Conservation (phyloP, 2,797 vertebrate genomes). For the Acrossocheilus fasciatus region DNA sequence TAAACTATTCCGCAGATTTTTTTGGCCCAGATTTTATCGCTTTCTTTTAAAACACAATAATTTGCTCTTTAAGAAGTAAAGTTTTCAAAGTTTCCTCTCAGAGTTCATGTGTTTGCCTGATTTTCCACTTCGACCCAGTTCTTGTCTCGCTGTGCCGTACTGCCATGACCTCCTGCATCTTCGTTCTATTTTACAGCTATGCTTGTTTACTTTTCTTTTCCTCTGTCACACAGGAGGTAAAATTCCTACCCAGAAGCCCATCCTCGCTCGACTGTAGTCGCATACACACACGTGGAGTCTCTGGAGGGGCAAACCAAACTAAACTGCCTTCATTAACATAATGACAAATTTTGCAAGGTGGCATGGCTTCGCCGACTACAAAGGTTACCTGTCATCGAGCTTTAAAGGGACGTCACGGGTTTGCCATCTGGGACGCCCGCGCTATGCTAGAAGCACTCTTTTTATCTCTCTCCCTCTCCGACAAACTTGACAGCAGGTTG, state of each 20-base stretch:
- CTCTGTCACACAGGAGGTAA: conserved; percentile 72
- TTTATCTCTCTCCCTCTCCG: conserved; percentile 13
- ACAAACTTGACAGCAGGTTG: conserved; percentile 18
- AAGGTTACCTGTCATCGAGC: conserved; percentile 51
- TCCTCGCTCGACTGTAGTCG: conserved; percentile 73
- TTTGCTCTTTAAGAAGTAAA: not conserved
- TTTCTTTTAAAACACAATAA: not conserved
- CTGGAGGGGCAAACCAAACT: conserved; percentile 25
- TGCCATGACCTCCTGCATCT: not conserved
- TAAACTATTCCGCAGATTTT: not conserved
- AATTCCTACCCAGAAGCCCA: conserved; percentile 72
- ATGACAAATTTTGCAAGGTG: conserved; percentile 39
- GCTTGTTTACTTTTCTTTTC: conserved; percentile 40
- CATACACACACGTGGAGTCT: not conserved
- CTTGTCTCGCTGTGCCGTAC: not conserved
- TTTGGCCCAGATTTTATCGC: not conserved
- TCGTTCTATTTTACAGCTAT: not conserved
- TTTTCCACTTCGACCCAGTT: not conserved
- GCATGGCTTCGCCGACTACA: conserved; percentile 46
- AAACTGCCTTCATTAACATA: conserved; percentile 48
- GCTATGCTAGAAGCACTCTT: conserved; percentile 32
- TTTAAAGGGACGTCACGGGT: conserved; percentile 63
- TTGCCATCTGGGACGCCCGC: conserved; percentile 57
- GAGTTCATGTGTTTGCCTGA: not conserved
- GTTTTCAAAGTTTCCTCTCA: not conserved